phyloP scores from a whole-genome alignment of 2,797 vertebrate species.

The Acanthopagrus latus region DNA sequence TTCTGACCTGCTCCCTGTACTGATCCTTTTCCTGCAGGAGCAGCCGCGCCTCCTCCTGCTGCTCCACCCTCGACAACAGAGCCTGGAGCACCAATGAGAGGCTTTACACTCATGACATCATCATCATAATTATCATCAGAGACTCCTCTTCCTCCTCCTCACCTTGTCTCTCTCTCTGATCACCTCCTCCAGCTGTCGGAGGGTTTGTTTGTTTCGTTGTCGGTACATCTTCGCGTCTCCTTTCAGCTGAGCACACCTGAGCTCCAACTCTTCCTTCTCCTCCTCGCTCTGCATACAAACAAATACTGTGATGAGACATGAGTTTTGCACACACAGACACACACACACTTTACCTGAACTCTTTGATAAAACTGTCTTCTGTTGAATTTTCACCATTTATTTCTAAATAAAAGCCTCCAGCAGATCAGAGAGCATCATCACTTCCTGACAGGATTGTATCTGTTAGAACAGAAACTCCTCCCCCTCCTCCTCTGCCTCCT shows the following conservation, averaged over 20 bases:
- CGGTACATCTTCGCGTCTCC: slow-evolving; percentile 91
- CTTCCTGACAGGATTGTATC: no score
- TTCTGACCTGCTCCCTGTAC: slow-evolving; percentile 89
- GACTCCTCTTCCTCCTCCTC: slow-evolving; percentile 8
- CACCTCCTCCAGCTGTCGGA: slow-evolving; percentile 93
- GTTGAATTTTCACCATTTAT: no score
- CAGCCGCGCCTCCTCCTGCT: slow-evolving; percentile 86
- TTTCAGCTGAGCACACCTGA: slow-evolving; percentile 86
- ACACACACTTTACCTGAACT: no score
- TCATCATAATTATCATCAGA: neutral
- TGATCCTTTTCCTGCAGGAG: slow-evolving; percentile 89
- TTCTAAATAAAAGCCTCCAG: no score
- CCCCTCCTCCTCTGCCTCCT: neutral
- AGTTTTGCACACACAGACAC: no score
- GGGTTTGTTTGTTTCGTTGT: slow-evolving; percentile 87
- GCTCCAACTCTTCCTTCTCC: slow-evolving; percentile 89
- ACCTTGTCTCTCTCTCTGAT: slow-evolving; percentile 92
- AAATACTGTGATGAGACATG: no score
- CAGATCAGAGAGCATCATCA: no score
- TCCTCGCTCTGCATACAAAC: slow-evolving; percentile 82
- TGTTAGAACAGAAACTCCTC: no score
- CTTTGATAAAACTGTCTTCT: no score
- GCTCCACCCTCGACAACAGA: slow-evolving; percentile 82
- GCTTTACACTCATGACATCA: neutral
- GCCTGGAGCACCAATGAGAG: slow-evolving; percentile 77